Evolutionary conservation across 2,797 vertebrate genomes (phyloP).

Genomic region (Neosalanx taihuensis): DNA sequence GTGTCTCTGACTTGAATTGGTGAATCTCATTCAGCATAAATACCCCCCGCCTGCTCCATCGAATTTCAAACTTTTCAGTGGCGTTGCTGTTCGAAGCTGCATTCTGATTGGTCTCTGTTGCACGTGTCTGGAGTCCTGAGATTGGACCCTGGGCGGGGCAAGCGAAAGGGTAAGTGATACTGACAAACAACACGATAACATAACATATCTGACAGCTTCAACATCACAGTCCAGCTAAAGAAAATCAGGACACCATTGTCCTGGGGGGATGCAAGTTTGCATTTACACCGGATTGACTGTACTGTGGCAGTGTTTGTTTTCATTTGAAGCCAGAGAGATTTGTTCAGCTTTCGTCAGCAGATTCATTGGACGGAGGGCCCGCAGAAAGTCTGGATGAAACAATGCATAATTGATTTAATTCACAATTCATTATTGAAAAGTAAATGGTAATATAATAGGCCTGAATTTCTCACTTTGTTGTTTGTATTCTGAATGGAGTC

Average conservation of each 20-base stretch:
- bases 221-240: background rate
- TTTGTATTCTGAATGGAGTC: constrained; percentile 22
- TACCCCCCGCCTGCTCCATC: too few relatives aligned
- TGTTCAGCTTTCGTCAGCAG: constrained; percentile 36
- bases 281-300: constrained; percentile 22
- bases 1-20: too few relatives aligned
- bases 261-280: constrained; percentile 18
- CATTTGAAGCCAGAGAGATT: constrained; percentile 7
- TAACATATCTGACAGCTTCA: background rate
- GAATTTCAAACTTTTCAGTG: too few relatives aligned
- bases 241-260: constrained; percentile 10
- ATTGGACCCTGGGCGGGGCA: too few relatives aligned
- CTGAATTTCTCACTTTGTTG: constrained; percentile 23
- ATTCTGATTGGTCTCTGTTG: too few relatives aligned
- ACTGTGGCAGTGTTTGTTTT: constrained; percentile 12
- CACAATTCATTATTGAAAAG: constrained; percentile 42
- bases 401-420: constrained; percentile 45
- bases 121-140: too few relatives aligned
- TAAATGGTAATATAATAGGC: constrained; percentile 36
- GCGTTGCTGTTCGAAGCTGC: too few relatives aligned
- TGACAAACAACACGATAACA: background rate
- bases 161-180: too few relatives aligned
- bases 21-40: too few relatives aligned
- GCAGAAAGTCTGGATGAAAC: constrained; percentile 22
- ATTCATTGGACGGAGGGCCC: constrained; percentile 26